Percentiles rank a stretch among this genome's conserved stretches.
Evolutionary conservation across 2,888 invertebrate genomes (phyloP).

Genomic region (Himalopsyche anomala): DNA sequence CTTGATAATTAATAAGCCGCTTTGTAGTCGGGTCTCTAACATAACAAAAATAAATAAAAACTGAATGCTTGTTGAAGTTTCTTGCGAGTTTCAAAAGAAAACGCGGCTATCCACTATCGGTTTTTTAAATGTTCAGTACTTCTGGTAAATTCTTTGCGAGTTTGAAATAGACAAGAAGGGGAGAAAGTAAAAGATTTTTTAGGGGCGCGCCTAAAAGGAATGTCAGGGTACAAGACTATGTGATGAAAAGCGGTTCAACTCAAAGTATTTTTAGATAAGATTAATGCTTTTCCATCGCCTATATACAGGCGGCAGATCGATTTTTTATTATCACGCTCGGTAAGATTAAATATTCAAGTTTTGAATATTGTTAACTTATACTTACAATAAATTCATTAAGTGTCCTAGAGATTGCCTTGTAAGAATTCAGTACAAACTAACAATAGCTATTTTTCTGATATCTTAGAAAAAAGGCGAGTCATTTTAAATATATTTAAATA

Average conservation of each 20-base stretch:
- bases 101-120: neutral
- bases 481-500: too few species aligned
- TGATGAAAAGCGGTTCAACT: slow-evolving; percentile 18
- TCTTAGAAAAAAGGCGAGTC: too few species aligned
- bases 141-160: slow-evolving; percentile 20
- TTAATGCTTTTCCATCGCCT: slow-evolving; percentile 54
- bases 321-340: neutral
- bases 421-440: too few species aligned
- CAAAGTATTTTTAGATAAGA: slow-evolving; percentile 53
- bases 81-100: neutral
- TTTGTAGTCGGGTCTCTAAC: too few species aligned
- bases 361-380: neutral
- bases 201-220: slow-evolving; percentile 27
- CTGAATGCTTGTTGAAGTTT: neutral
- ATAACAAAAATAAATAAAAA: too few species aligned
- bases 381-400: neutral
- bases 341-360: neutral
- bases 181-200: slow-evolving; percentile 2
- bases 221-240: slow-evolving; percentile 22
- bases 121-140: slow-evolving; percentile 22
- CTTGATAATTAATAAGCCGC: too few species aligned
- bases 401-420: too few species aligned
- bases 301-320: slow-evolving; percentile 50
- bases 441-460: too few species aligned
- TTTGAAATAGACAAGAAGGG: slow-evolving; percentile 5